Conservation (phyloP, 1,140 invertebrate species). For the Leptestheria dahalacensis region DNA sequence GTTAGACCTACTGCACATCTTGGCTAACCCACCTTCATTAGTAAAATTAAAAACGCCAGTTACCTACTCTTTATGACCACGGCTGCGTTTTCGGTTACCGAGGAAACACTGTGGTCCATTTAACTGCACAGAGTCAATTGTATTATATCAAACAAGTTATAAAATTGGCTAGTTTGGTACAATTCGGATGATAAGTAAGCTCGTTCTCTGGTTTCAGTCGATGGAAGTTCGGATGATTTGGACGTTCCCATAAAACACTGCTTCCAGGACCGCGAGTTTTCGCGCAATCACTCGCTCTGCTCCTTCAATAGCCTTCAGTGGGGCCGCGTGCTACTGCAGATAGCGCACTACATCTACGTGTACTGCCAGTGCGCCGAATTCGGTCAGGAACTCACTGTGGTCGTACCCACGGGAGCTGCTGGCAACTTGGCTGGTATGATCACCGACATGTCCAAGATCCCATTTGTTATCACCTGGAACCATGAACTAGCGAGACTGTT, state of each 20-base stretch:
- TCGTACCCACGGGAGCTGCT: slow-evolving; percentile 33
- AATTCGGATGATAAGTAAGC: too few species aligned
- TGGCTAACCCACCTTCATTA: too few species aligned
- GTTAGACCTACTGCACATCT: slow-evolving; percentile 13
- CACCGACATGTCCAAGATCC: too few species aligned
- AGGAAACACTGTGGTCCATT: slow-evolving; percentile 12
- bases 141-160: too few species aligned
- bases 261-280: slow-evolving; percentile 28
- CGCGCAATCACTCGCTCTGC: slow-evolving; percentile 24
- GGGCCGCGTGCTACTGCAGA: slow-evolving; percentile 34
- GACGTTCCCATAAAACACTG: slow-evolving; percentile 30
- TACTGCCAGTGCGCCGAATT: slow-evolving; percentile 27
- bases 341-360: slow-evolving; percentile 32
- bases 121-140: too few species aligned
- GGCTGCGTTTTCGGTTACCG: not conserved
- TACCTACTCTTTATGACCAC: too few species aligned
- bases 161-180: too few species aligned
- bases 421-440: slow-evolving; percentile 32
- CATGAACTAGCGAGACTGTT: too few species aligned
- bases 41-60: too few species aligned
- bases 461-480: too few species aligned
- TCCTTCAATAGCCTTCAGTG: slow-evolving; percentile 37
- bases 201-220: too few species aligned
- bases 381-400: slow-evolving; percentile 25
- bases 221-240: slow-evolving; percentile 34